Conservation (phyloP, 2,888 invertebrate genomes). For the Oscheius onirici region DNA sequence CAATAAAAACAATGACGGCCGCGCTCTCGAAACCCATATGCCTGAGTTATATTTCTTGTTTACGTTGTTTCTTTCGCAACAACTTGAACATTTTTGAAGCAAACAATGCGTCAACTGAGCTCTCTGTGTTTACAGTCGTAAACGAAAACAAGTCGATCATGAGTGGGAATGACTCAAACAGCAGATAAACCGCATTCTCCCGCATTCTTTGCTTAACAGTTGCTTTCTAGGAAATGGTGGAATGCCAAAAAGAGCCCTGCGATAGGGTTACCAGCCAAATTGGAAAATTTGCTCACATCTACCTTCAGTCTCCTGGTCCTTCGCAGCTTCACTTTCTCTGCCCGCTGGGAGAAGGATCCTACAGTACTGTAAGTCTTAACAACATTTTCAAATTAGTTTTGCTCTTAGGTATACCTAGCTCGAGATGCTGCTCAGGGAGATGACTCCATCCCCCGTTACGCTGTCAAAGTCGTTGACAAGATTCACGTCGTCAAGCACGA, state of each 20-base stretch:
- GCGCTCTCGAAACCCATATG: no score
- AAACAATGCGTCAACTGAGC: not conserved
- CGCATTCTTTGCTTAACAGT: not conserved
- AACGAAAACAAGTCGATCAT: conserved; percentile 23
- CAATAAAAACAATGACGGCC: no score
- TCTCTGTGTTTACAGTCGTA: conserved; percentile 4
- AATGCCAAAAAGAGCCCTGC: no score
- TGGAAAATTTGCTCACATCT: not conserved
- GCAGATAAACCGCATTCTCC: conserved; percentile 2
- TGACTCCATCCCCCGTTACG: conserved; percentile 35
- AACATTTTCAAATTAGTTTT: not conserved
- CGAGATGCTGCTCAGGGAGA: conserved; percentile 23
- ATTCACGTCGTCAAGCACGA: conserved; percentile 34
- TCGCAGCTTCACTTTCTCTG: conserved; percentile 86
- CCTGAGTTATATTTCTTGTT: no score
- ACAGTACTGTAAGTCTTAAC: conserved; percentile 81
- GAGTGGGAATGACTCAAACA: not conserved
- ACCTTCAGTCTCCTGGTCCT: not conserved
- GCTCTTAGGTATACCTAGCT: conserved; percentile 43
- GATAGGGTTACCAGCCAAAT: no score
- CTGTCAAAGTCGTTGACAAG: conserved; percentile 45
- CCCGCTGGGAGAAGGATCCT: conserved; percentile 95
- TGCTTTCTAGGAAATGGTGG: no score
- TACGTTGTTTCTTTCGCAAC: no score
- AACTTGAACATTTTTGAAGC: no score